Conservation (phyloP, 2,113 vertebrate species). For the Pteruthius melanotis region DNA sequence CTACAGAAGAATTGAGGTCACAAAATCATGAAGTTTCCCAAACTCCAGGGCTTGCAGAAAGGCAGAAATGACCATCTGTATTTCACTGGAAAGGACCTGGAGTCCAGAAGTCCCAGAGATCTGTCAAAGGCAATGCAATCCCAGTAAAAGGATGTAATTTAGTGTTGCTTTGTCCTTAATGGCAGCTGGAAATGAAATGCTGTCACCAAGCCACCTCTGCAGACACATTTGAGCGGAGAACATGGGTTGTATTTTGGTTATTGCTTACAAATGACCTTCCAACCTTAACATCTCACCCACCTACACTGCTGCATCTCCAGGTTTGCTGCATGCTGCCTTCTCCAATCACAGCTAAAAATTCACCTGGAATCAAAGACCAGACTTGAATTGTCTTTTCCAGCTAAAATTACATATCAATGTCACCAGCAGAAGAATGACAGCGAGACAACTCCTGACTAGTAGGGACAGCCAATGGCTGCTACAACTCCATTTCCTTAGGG, state of each 20-base stretch:
- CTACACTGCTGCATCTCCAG: accelerated
- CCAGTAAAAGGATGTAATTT: not conserved
- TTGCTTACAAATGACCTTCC: not conserved
- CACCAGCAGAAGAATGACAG: not conserved
- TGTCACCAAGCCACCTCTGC: not conserved
- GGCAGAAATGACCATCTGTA: not conserved
- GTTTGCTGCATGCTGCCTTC: not conserved
- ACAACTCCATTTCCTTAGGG: not conserved
- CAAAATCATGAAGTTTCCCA: not conserved
- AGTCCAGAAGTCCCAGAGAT: not conserved
- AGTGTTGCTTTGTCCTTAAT: not conserved
- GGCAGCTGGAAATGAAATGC: not conserved
- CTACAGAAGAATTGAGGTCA: not conserved
- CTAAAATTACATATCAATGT: not conserved
- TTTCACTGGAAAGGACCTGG: not conserved
- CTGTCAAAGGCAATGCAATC: not conserved
- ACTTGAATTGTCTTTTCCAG: not conserved
- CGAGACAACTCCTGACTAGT: accelerated
- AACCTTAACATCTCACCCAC: not conserved
- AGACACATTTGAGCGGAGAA: not conserved
- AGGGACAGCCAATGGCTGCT: accelerated
- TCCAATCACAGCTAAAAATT: not conserved
- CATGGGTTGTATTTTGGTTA: accelerated
- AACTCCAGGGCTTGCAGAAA: not conserved
- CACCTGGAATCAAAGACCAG: not conserved